Evolutionary conservation across 2,113 vertebrate genomes (phyloP).

Genomic region (Plecotus auritus): DNA sequence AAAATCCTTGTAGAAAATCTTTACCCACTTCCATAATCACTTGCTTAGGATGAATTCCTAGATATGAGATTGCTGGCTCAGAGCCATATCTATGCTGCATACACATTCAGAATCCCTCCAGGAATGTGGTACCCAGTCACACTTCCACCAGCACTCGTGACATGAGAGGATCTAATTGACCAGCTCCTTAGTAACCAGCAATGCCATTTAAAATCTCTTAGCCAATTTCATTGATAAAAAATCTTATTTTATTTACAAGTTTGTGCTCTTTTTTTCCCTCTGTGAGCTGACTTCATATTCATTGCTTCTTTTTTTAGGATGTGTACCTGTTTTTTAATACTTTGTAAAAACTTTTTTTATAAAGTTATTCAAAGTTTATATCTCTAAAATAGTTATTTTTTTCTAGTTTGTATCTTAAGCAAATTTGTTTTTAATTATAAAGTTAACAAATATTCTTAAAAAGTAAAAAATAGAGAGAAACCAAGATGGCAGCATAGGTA

Average conservation of each 20-base stretch:
- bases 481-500: too few relatives aligned
- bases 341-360: not conserved
- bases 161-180: accelerated
- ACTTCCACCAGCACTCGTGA: not conserved
- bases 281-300: not conserved
- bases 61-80: not conserved
- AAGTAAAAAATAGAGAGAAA: not conserved
- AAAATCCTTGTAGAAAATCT: not conserved
- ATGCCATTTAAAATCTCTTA: not conserved
- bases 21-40: not conserved
- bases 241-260: not conserved
- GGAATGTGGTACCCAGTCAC: not conserved
- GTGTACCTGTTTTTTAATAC: not conserved
- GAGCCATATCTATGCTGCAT: not conserved
- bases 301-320: not conserved
- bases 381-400: not conserved
- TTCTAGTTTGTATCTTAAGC: not conserved
- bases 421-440: constrained; percentile 11
- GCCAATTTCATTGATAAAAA: not conserved
- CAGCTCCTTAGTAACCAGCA: not conserved
- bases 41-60: not conserved
- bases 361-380: not conserved
- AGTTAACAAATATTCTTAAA: not conserved
- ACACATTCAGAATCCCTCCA: not conserved
- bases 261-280: not conserved